A percentile compares a stretch with the other conserved stretches of the same genome.
Conservation (phyloP, 2,888 invertebrate species). For the Carcina quercana region DNA sequence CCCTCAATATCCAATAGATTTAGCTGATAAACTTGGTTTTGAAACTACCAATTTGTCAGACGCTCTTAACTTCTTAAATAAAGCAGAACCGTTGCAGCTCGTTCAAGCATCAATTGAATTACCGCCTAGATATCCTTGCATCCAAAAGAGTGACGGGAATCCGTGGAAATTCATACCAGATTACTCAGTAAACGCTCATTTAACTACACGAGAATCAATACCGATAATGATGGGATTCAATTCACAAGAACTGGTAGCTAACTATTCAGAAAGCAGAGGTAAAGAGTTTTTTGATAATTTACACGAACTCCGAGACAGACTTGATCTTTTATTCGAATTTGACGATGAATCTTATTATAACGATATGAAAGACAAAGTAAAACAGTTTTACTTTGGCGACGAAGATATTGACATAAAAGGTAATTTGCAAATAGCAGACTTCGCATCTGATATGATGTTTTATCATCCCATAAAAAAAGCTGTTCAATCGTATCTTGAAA, state of each 20-base stretch:
- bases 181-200: constrained; percentile 18
- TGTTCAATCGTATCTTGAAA: constrained; percentile 28
- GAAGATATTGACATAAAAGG: constrained; percentile 19
- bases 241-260: constrained; percentile 19
- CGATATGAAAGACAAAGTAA: no score
- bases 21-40: constrained; percentile 21
- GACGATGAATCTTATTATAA: constrained; percentile 16
- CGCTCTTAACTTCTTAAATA: constrained; percentile 21
- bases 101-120: no score
- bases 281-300: no score
- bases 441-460: constrained; percentile 37
- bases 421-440: constrained; percentile 26
- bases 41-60: constrained; percentile 15
- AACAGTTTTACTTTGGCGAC: constrained; percentile 41
- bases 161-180: constrained; percentile 24
- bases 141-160: no score
- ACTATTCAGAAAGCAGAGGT: no score
- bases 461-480: constrained; percentile 32
- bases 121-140: constrained; percentile 23
- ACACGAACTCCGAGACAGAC: background rate
- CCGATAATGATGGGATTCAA: constrained; percentile 28
- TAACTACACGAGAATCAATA: constrained; percentile 20
- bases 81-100: no score
- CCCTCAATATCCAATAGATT: constrained; percentile 12
- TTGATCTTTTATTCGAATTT: constrained; percentile 17